A percentile compares a stretch with the other conserved stretches of the same genome.
Conservation (phyloP, 2,888 invertebrate species). For the Drosophila planitibia region DNA sequence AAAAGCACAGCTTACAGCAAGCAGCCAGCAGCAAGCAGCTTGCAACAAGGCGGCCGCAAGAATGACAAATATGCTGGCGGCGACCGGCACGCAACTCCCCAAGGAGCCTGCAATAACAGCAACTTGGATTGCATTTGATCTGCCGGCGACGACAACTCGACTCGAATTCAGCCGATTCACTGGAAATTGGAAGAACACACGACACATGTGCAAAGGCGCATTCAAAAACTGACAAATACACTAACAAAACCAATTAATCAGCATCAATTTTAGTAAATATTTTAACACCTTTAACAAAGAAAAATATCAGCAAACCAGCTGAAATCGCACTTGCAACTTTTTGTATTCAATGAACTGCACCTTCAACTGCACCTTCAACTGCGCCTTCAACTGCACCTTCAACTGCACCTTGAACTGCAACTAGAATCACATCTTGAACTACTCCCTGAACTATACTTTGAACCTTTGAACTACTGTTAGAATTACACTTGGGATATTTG, state of each 20-base stretch:
- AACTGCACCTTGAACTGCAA: not conserved
- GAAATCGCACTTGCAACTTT: not conserved
- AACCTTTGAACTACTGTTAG: not conserved
- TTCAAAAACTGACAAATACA: not conserved
- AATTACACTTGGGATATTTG: not conserved
- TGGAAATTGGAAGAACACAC: constrained; percentile 38
- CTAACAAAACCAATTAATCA: constrained; percentile 1
- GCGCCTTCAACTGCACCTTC: fast-evolving
- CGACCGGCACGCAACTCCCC: constrained; percentile 59
- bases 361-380: not conserved
- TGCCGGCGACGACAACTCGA: constrained; percentile 35
- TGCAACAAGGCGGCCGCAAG: constrained; percentile 52
- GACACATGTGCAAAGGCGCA: constrained; percentile 1
- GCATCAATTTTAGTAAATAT: not conserved
- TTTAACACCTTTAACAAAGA: not conserved
- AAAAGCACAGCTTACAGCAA: constrained; percentile 42
- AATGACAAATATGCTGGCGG: constrained; percentile 72
- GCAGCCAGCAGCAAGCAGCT: constrained; percentile 20
- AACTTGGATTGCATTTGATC: constrained; percentile 39
- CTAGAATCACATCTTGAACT: too few relatives aligned
- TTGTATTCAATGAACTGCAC: not conserved
- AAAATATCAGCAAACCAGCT: not conserved
- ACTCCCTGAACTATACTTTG: not conserved
- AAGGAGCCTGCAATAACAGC: not conserved
- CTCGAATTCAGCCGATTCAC: constrained; percentile 41